Evolutionary conservation across 2,113 vertebrate genomes (phyloP), one percentile per base, ranked within the genome.

Genomic region (Bufo bufo): DNA sequence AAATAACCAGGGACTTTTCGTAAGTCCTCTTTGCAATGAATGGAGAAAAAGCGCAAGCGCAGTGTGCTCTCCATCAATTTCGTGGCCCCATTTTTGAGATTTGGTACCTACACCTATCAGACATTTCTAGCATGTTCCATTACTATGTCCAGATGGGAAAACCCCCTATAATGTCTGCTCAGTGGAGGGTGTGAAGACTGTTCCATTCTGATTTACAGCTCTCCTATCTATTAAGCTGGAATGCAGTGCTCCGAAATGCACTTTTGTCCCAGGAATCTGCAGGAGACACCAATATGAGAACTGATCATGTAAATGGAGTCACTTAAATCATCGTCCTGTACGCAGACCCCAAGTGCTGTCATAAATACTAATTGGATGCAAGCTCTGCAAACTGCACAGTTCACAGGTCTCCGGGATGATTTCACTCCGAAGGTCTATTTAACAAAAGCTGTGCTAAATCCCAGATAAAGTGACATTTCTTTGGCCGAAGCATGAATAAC

Each of bases 401-500:
- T 82, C 86, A 75, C 19, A 1, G 66, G 33, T 58, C 71, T 45
- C 90, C 77, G 90, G 90, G 88, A 90, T 88, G 86, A 23, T 85
- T 77, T 90, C 89, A 85, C 47, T 54, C 78, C 65, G 47, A 78
- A 89, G 33, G 91, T 85, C 92, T 85, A 17, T 23, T 20, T 69
- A 92, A 88, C 82, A 89, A 90, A 91, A 87, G 74, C 56, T 69
- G 81, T 80, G 88, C 87, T 23, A 88, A 85, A 33, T 92, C 92
- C 90, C 59, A 89, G 78, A 45, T 91, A 91, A 90, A 90, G 86
- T 92, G 90, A 92, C 83, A 88, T 90, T 90, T 91, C 87, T 81
- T 91, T 10, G 0, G 90, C 91, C 90, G 90, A 87, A 85, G 20
- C 79, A 84, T 89, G 85, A 81, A 90, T 87, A 92, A 74, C 66